Evolutionary conservation across 2,113 vertebrate genomes (phyloP).

Genomic region (Hucho hucho): DNA sequence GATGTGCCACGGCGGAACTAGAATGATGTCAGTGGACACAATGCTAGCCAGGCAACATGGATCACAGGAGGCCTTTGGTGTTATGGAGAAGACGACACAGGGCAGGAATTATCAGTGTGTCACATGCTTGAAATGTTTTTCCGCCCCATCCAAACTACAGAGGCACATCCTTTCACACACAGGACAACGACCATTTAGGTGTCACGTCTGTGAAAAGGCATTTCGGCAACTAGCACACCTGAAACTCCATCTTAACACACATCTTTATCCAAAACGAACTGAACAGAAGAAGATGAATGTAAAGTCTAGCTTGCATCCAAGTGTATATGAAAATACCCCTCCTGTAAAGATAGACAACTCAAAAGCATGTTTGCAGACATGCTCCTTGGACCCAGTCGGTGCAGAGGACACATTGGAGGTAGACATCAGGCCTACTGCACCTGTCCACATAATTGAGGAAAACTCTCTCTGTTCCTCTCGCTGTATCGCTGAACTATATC

Average conservation of each 20-base stretch:
- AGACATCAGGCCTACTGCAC: neutral
- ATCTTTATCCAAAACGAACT: constrained; percentile 45
- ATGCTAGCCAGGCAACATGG: neutral
- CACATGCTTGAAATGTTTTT: constrained; percentile 78
- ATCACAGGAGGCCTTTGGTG: neutral
- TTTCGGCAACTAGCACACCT: constrained; percentile 79
- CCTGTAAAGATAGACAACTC: neutral
- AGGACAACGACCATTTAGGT: constrained; percentile 77
- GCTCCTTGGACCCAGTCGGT: neutral
- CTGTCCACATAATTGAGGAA: neutral
- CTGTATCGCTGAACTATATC: neutral
- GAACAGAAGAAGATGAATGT: neutral
- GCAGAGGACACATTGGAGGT: neutral
- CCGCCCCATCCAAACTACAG: constrained; percentile 78
- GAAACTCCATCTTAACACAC: constrained; percentile 79
- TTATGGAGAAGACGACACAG: neutral
- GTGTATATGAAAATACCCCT: neutral
- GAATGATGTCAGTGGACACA: neutral
- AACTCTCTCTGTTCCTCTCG: neutral
- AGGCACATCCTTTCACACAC: constrained; percentile 77
- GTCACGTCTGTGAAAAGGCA: constrained; percentile 75
- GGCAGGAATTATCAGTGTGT: constrained; percentile 73
- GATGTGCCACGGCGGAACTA: neutral
- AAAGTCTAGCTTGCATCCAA: neutral
- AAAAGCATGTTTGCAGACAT: neutral